phyloP scores from a whole-genome alignment of 1,140 invertebrate species.

The Stegodyphus mimosarum region DNA sequence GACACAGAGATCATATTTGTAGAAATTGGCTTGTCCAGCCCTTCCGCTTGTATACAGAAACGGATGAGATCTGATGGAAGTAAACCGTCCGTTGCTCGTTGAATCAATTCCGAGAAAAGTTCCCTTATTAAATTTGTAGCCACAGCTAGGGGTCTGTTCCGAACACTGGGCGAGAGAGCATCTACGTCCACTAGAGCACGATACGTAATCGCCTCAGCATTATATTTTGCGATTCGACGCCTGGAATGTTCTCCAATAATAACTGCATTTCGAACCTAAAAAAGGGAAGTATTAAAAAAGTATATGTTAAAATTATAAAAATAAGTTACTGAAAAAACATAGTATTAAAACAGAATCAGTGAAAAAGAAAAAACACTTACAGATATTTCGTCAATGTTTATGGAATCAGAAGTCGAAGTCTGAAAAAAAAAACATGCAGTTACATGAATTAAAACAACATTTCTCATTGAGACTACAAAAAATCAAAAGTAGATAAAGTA shows the following conservation, averaged over 20 bases:
- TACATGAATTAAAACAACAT: not conserved
- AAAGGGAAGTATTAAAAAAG: too few species aligned
- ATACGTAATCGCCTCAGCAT: not conserved
- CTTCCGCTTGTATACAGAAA: not conserved
- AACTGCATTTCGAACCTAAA: too few species aligned
- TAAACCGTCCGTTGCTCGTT: not conserved
- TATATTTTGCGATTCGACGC: not conserved
- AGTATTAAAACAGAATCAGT: too few species aligned
- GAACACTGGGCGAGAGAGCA: not conserved
- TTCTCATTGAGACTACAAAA: not conserved
- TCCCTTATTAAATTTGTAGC: not conserved
- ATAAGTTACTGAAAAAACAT: too few species aligned
- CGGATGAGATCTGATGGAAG: not conserved
- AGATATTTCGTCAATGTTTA: too few species aligned
- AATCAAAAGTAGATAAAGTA: not conserved
- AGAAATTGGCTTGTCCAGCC: conserved; percentile 6
- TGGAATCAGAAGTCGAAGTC: too few species aligned
- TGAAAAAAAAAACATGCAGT: too few species aligned
- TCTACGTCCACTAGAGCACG: not conserved
- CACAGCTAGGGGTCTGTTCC: not conserved
- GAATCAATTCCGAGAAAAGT: not conserved
- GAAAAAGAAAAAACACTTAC: too few species aligned
- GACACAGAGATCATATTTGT: not conserved
- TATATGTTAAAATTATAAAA: too few species aligned
- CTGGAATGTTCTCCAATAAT: too few species aligned